These are phyloP conservation scores for Brachyhypopomus gauderio DNA, from an alignment of 2,113 vertebrate species.

Conservation along the genomic window DNA sequence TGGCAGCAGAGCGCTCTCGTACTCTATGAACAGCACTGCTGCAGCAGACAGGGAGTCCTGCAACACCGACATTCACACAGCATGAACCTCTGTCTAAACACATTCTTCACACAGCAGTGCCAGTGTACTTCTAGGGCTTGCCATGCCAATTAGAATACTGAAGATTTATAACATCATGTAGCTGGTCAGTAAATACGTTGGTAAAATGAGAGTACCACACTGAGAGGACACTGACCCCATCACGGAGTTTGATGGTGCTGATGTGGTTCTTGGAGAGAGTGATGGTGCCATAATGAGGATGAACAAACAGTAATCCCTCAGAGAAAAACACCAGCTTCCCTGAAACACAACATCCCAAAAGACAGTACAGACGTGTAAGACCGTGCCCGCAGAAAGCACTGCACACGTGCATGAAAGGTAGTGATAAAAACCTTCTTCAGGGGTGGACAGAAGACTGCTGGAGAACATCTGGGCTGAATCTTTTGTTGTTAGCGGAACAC, in stretches of 20 bases:
- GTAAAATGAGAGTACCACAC: not conserved
- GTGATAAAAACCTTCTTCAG: conserved; percentile 82
- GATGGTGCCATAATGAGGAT: conserved; percentile 82
- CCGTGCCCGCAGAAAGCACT: not conserved
- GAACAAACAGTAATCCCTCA: conserved; percentile 84
- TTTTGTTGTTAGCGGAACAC: conserved; percentile 78
- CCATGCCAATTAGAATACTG: not conserved
- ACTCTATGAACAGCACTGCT: conserved; percentile 83
- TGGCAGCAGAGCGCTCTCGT: conserved; percentile 79
- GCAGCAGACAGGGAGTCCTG: conserved; percentile 83
- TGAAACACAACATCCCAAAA: conserved; percentile 55
- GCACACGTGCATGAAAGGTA: not conserved
- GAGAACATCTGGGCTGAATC: conserved; percentile 82
- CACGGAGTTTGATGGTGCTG: conserved; percentile 79
- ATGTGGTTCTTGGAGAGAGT: conserved; percentile 84
- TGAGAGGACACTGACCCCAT: conserved; percentile 77
- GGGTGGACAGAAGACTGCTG: conserved; percentile 76
- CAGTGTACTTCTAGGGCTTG: not conserved
- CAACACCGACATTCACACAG: conserved; percentile 17
- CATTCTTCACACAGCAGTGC: not conserved
- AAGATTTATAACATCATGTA: not conserved
- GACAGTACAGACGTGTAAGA: not conserved
- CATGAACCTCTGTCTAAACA: not conserved
- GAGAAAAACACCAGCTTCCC: conserved; percentile 91
- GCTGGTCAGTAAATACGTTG: not conserved